Conservation (phyloP, 2,113 vertebrate species). For the Anguilla rostrata region DNA sequence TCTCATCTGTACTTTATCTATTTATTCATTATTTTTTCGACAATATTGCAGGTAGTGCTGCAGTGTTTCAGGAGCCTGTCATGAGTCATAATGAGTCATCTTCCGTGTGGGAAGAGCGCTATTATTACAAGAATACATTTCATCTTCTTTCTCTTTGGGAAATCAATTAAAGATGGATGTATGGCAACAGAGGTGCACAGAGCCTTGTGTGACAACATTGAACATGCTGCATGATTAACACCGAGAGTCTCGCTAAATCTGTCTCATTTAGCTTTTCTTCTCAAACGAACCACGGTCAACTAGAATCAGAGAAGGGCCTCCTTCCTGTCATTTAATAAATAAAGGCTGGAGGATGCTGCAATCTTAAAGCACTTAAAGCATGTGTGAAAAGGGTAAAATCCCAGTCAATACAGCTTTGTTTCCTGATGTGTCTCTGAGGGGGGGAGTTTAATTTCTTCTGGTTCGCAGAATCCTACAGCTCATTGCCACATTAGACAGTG, state of each 20-base stretch:
- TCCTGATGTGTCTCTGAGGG: not conserved
- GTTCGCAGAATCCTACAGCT: not conserved
- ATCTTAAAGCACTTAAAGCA: not conserved
- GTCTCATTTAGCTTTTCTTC: not conserved
- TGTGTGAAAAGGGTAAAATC: not conserved
- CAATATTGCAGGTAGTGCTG: not conserved
- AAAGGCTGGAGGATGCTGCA: not conserved
- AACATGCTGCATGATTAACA: not conserved
- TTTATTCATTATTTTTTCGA: not conserved
- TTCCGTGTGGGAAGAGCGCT: not conserved
- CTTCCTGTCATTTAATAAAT: not conserved
- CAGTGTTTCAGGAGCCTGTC: not conserved
- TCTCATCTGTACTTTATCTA: not conserved
- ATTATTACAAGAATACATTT: not conserved
- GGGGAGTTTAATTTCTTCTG: not conserved
- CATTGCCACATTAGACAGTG: not conserved
- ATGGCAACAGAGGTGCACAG: not conserved
- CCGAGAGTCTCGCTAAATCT: not conserved
- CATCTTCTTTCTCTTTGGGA: not conserved
- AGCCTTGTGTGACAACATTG: not conserved
- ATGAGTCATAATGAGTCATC: not conserved
- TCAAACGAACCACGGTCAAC: not conserved
- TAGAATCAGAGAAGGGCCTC: not conserved
- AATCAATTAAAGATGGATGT: not conserved
- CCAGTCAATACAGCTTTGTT: not conserved